Base-by-base conservation (phyloP, 2,888 invertebrate genomes). In the Aradus depressus region DNA sequence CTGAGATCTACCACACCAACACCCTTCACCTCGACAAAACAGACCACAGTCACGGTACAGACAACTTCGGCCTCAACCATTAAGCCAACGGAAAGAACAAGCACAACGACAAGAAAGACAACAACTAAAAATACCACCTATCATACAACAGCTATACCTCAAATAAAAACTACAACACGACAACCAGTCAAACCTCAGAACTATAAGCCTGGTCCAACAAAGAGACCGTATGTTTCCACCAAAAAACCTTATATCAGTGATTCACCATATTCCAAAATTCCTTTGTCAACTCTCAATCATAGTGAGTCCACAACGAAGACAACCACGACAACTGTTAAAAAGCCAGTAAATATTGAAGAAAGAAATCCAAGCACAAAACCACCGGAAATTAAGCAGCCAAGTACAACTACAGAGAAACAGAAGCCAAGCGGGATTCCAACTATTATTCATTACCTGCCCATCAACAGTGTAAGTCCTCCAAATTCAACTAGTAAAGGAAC, bases 341-440 rank as follows among this genome's bases (percentile, higher is more conserved):
- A 38, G 22, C 53, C 56, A 48, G 53, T 49, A 6, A 28, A 38
- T 14, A 43, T 26, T 23, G 50, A 50, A 34, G 47, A 47, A 26
- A 18, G 47, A 16, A 49, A 14, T 21, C 51, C 51, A 6, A 42
- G 34, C 16, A 52, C 35, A 6, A 51, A 37, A 26, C 32, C 19
- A 19, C 47, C 52, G 16, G 44, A 38, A 25, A 19, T 31, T 19
- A 51, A 43, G 26, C 49, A 44, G 28, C 42, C 32, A 18, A 4
- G 44, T 14, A 42, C 50, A 16, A 53, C 56, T 0, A 60, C 64
- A 5, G 58, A 60, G 12, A 56, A 62, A 16, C 56, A 60, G 38
- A 59, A 58, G 25, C 61, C 60, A 14, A 57, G 55, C n/a, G 58
- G 54, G 10, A 55, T 55, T n/a, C 58, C 59, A 3, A 58, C 59